Evolutionary conservation across 2,888 invertebrate species (phyloP).

Genomic region (Molorchus minor): DNA sequence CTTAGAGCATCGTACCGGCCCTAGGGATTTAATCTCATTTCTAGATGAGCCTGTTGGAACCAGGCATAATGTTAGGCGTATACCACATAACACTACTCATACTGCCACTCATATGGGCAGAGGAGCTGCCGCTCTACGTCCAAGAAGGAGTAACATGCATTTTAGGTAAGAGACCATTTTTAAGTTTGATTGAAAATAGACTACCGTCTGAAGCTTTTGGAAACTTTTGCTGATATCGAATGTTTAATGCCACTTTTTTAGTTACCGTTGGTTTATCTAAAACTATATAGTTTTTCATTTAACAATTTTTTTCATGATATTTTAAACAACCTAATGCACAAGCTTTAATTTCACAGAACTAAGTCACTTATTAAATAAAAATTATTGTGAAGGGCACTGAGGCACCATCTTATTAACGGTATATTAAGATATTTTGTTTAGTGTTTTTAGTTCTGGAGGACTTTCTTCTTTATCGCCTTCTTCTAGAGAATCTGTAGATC

Average conservation of each 20-base stretch:
- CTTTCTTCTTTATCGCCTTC: slow-evolving; percentile 87
- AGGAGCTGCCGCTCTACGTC: slow-evolving; percentile 65
- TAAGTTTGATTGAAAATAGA: too few species aligned
- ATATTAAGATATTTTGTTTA: slow-evolving; percentile 49
- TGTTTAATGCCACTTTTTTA: too few species aligned
- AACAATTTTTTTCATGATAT: too few species aligned
- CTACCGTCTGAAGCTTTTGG: too few species aligned
- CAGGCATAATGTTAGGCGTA: slow-evolving; percentile 62
- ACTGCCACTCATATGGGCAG: slow-evolving; percentile 50
- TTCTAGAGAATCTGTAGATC: slow-evolving; percentile 93
- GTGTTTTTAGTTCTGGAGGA: slow-evolving; percentile 76
- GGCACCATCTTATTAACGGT: slow-evolving; percentile 21
- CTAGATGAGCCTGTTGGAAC: slow-evolving; percentile 86
- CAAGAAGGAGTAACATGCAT: slow-evolving; percentile 93
- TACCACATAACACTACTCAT: slow-evolving; percentile 58
- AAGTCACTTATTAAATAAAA: too few species aligned
- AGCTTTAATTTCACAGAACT: too few species aligned
- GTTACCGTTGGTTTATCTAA: too few species aligned
- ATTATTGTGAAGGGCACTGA: slow-evolving; percentile 10
- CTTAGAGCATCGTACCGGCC: slow-evolving; percentile 83
- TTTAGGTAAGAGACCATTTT: slow-evolving; percentile 84
- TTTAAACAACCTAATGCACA: too few species aligned
- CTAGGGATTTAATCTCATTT: slow-evolving; percentile 92
- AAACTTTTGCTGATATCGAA: too few species aligned
- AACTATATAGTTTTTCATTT: too few species aligned